These are phyloP conservation scores for Drosophila mimica DNA, from an alignment of 2,888 invertebrate genomes.

Conservation along the genomic window DNA sequence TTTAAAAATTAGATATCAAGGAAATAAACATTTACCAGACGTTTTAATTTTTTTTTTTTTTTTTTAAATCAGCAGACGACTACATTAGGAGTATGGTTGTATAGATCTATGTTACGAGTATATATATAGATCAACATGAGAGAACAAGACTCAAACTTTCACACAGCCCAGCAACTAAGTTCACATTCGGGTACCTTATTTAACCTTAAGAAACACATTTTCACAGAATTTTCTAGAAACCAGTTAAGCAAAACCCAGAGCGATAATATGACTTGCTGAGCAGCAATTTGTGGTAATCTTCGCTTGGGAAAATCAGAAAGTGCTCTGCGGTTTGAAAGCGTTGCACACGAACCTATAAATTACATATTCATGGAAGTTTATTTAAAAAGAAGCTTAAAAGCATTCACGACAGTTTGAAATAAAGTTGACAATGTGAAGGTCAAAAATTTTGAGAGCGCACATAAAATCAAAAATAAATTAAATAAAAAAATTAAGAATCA, in stretches of 20 bases:
- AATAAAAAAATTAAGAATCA: neutral
- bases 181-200: neutral
- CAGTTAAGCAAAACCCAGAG: neutral
- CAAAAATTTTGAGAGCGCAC: slow-evolving; percentile 1
- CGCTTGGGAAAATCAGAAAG: slow-evolving; percentile 32
- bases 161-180: neutral
- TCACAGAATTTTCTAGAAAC: slow-evolving; percentile 26
- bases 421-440: slow-evolving; percentile 52
- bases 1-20: slow-evolving; percentile 10
- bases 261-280: slow-evolving; percentile 37
- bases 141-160: neutral
- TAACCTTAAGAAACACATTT: neutral
- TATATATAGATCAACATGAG: neutral
- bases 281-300: slow-evolving; percentile 43
- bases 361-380: slow-evolving; percentile 19
- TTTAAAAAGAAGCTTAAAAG: slow-evolving; percentile 10
- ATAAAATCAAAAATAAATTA: slow-evolving; percentile 6
- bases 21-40: neutral
- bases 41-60: neutral
- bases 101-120: no score
- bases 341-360: slow-evolving; percentile 52
- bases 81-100: neutral
- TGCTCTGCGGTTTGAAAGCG: slow-evolving; percentile 57
- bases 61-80: neutral
- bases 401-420: slow-evolving; percentile 36